A percentile compares a stretch with the other conserved stretches of the same genome.
Evolutionary conservation across 2,888 invertebrate genomes (phyloP).

Genomic region (Protonemura montana): DNA sequence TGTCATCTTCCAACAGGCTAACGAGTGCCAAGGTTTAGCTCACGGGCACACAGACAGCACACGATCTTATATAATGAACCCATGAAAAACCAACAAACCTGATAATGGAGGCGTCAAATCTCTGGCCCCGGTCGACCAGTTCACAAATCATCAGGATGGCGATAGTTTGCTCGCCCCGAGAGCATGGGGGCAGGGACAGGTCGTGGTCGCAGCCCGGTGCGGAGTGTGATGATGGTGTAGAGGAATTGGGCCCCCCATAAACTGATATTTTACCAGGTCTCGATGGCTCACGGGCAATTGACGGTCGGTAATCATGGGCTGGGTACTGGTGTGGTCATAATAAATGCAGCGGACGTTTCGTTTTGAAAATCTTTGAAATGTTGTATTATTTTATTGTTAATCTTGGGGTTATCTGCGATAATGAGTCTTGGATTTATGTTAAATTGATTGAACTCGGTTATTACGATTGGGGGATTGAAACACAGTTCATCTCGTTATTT

Average conservation of each 20-base stretch:
- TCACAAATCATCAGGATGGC: conserved; percentile 8
- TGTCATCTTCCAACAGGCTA: neutral
- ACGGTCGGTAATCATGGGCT: neutral
- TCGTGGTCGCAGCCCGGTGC: neutral
- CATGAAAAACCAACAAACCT: conserved; percentile 27
- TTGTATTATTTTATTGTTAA: too few relatives aligned
- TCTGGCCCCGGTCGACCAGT: neutral
- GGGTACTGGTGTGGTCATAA: neutral
- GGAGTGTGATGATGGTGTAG: neutral
- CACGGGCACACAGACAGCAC: neutral
- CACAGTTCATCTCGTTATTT: too few relatives aligned
- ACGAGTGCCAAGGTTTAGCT: neutral
- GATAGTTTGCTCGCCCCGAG: neutral
- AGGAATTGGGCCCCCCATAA: conserved; percentile 27
- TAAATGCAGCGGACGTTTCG: neutral
- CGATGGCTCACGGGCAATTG: neutral
- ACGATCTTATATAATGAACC: conserved; percentile 16
- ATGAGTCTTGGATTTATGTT: too few relatives aligned
- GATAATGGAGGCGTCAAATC: conserved; percentile 32
- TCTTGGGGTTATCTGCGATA: too few relatives aligned
- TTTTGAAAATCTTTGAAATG: neutral
- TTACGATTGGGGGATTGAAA: too few relatives aligned
- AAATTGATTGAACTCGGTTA: too few relatives aligned
- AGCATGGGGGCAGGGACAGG: neutral
- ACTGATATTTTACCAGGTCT: conserved; percentile 30